Base-by-base conservation (phyloP, 2,113 vertebrate genomes). In the Lamprologus callipterus region DNA sequence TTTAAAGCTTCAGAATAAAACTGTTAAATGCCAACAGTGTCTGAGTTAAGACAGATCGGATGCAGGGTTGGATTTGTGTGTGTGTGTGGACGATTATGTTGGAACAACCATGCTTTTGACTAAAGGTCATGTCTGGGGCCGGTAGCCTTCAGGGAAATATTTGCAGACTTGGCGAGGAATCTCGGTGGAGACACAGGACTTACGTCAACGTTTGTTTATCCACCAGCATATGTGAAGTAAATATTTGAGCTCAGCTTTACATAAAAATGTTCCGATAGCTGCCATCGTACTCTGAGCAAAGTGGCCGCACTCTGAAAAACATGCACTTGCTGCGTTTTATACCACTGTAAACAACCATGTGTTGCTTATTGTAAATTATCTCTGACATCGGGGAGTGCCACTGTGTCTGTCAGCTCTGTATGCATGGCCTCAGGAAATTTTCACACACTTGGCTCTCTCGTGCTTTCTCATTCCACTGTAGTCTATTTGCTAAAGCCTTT, bases 171-270 rank as follows among this genome's bases (percentile, higher is more conserved):
- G 83, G 85, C n/a, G 47, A 87, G 87, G 92, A 90, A 90, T 91
- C 87, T 91, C 21, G 1, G 28, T 80, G 31, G 85, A 89, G 83
- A 87, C 70, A 55, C 54, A 45, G 70, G 81, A 80, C 86, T 86
- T 93, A 89, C 81, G 21, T 91, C 88, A 88, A 84, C 86, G 53
- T 92, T 91, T 93, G 88, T 93, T 89, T 86, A 93, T 89, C 83
- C 49, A 54, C 81, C 47, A 84, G 81, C 84, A 87, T 88, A 85
- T 90, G 88, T 86, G 82, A 91, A 85, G 89, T 93, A 93, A 95
- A 95, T 95, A 94, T 95, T 95, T 95, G 91, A 90, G 86, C 45
- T 60, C 37, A 23, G 28, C 58, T 40, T 91, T 82, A n/a, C 88
- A 84, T 49, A 85, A 80, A 85, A 45, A 79, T 88, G 86, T 89